A percentile compares a stretch with the other conserved stretches of the same genome.
These are phyloP conservation scores for Psittacula echo DNA, from an alignment of 2,797 vertebrate species.

Conservation along the genomic window DNA sequence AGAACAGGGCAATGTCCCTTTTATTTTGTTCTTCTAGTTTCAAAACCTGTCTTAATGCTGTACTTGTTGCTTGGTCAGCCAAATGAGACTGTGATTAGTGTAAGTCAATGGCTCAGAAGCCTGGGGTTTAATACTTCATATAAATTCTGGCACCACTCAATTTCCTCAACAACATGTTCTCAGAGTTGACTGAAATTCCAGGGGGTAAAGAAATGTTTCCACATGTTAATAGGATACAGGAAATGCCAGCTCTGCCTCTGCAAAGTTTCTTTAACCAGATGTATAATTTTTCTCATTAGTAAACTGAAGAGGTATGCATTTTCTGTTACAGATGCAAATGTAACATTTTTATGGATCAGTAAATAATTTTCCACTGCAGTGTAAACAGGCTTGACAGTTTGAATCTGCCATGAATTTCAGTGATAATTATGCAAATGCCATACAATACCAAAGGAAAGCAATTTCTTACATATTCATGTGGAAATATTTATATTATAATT, in stretches of 20 bases:
- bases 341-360: slow-evolving; percentile 57
- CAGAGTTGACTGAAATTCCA: neutral
- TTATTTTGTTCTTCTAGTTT: slow-evolving; percentile 13
- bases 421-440: slow-evolving; percentile 50
- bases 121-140: slow-evolving; percentile 32
- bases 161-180: slow-evolving; percentile 2
- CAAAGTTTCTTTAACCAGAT: slow-evolving; percentile 31
- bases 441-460: neutral
- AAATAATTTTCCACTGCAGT: slow-evolving; percentile 62
- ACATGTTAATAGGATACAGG: neutral
- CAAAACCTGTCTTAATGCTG: neutral
- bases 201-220: neutral
- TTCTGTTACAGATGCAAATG: slow-evolving; percentile 62
- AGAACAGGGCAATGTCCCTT: neutral
- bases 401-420: slow-evolving; percentile 37
- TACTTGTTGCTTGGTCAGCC: slow-evolving; percentile 17
- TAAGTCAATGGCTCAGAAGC: neutral
- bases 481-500: slow-evolving; percentile 27
- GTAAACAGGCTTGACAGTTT: slow-evolving; percentile 59
- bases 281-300: slow-evolving; percentile 44
- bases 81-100: neutral
- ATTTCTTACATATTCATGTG: slow-evolving; percentile 49
- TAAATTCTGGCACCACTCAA: neutral
- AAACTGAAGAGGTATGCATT: neutral
- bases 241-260: slow-evolving; percentile 30